Percentiles rank a stretch among this genome's conserved stretches.
phyloP scores from a whole-genome alignment of 2,797 vertebrate genomes.

The Gallinago nigripennis region DNA sequence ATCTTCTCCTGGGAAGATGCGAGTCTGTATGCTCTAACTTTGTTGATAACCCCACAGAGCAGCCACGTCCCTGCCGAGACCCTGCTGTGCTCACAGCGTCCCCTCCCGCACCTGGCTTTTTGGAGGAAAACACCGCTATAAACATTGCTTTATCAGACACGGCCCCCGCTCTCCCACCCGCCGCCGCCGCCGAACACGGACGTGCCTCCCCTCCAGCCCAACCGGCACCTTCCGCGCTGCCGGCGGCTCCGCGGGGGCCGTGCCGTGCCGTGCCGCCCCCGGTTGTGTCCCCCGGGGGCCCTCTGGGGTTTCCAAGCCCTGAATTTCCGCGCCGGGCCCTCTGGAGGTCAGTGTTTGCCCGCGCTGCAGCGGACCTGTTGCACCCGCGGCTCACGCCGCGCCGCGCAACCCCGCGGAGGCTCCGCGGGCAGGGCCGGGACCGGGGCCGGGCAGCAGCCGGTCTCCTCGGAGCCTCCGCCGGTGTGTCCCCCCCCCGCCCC shows the following conservation, averaged over 20 bases:
- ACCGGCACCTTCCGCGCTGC: background rate
- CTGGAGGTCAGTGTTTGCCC: constrained; percentile 75
- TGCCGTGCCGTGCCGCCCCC: background rate
- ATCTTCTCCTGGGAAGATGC: background rate
- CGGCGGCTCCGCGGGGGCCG: background rate
- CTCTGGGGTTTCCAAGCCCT: background rate
- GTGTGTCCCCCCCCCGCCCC: no score
- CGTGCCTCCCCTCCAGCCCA: background rate
- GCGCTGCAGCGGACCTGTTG: constrained; percentile 66
- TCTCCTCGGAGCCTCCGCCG: background rate
- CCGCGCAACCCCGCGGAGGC: constrained; percentile 9
- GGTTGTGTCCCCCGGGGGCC: background rate
- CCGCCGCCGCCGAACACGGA: background rate
- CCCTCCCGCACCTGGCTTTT: background rate
- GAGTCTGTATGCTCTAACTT: background rate
- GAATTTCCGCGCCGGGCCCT: constrained; percentile 51
- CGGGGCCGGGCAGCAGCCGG: background rate
- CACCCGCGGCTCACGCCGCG: background rate
- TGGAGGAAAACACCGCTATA: background rate
- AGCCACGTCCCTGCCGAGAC: fast-evolving
- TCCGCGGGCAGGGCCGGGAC: constrained; percentile 63
- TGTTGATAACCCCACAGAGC: background rate
- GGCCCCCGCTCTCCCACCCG: background rate
- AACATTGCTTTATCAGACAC: fast-evolving
- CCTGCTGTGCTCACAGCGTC: fast-evolving